Percentiles rank a stretch among this genome's conserved stretches.
Evolutionary conservation across 2,888 invertebrate species (phyloP).

Genomic region (Lochmaea capreae): DNA sequence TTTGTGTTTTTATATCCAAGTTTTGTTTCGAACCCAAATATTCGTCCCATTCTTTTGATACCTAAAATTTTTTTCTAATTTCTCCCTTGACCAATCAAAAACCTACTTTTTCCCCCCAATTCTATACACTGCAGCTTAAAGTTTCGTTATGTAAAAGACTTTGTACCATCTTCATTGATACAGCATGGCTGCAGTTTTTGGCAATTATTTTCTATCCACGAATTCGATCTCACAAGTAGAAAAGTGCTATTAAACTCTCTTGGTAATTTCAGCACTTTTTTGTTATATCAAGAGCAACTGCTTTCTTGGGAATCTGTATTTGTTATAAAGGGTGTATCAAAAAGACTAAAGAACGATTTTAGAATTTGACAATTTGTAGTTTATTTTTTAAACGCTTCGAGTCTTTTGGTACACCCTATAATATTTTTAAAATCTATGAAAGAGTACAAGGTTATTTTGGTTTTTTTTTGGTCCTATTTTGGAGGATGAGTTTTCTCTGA

Average conservation of each 20-base stretch:
- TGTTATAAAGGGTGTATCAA: neutral
- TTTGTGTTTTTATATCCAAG: neutral
- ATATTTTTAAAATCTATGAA: constrained; percentile 36
- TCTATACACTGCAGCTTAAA: no score
- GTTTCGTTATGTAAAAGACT: no score
- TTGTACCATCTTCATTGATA: no score
- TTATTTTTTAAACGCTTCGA: neutral
- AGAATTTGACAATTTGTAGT: neutral
- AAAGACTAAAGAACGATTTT: neutral
- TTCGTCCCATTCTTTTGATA: neutral
- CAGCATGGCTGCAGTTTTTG: no score
- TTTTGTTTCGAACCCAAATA: neutral
- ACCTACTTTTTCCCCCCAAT: no score
- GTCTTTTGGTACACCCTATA: neutral
- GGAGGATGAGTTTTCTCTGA: constrained; percentile 29
- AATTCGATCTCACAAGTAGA: no score
- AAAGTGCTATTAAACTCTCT: no score
- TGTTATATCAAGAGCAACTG: neutral
- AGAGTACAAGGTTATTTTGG: constrained; percentile 33
- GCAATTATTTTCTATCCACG: no score
- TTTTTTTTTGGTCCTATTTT: constrained; percentile 29
- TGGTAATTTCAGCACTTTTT: no score
- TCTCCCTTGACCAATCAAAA: no score
- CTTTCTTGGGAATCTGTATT: neutral
- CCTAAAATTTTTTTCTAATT: neutral